phyloP scores from a whole-genome alignment of 2,888 invertebrate species.

The Andrena bucephala region DNA sequence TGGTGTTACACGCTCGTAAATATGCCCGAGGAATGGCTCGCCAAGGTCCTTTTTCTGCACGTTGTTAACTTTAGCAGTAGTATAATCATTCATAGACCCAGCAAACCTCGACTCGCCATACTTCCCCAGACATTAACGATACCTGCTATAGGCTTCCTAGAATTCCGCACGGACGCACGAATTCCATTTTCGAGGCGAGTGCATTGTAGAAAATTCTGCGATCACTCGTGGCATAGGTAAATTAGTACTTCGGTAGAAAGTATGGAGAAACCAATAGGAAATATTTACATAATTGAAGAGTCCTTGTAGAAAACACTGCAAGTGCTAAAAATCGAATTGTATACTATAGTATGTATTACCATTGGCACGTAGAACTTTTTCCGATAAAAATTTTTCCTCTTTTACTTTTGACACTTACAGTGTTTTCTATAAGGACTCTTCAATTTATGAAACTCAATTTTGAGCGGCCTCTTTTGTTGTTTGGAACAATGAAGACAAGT shows the following conservation, averaged over 20 bases:
- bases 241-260: background rate
- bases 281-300: too few species aligned
- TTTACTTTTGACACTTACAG: too few species aligned
- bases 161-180: background rate
- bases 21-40: conserved; percentile 32
- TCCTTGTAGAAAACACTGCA: too few species aligned
- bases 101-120: conserved; percentile 34
- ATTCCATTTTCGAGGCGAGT: background rate
- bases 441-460: too few species aligned
- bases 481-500: too few species aligned
- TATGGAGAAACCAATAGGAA: background rate
- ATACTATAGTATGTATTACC: too few species aligned
- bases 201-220: background rate
- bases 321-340: too few species aligned
- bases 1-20: conserved; percentile 43
- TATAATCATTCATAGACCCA: conserved; percentile 54
- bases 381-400: too few species aligned
- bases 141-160: background rate
- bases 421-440: too few species aligned
- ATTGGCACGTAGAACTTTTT: too few species aligned
- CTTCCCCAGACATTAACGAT: conserved; percentile 19
- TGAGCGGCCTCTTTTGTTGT: too few species aligned
- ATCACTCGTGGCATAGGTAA: background rate
- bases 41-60: conserved; percentile 65
- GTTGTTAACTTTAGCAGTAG: conserved; percentile 56